Percentiles rank a stretch among this genome's conserved stretches.
Evolutionary conservation across 2,888 invertebrate species (phyloP).

Genomic region (Hecatera dysodea): DNA sequence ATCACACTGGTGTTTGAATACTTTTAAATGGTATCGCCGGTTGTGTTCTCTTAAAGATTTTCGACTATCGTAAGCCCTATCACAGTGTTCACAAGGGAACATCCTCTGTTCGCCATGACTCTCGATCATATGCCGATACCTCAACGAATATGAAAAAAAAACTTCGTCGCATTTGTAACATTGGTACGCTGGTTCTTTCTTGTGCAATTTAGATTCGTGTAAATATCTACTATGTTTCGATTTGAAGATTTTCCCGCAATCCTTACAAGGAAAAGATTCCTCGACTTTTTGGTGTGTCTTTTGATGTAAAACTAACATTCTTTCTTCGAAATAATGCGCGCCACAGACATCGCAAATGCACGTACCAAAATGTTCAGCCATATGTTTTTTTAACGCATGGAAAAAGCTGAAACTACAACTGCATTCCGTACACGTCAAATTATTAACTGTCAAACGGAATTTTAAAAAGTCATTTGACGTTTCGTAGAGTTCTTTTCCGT

Average conservation of each 20-base stretch:
- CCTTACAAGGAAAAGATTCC: conserved; percentile 86
- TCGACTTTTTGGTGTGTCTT: conserved; percentile 81
- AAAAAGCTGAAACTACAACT: conserved; percentile 76
- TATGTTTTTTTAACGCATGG: conserved; percentile 84
- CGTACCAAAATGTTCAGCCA: conserved; percentile 85
- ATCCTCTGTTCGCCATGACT: conserved; percentile 80
- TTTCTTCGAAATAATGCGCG: conserved; percentile 86
- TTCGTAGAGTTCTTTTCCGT: conserved; percentile 73
- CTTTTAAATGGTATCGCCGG: conserved; percentile 81
- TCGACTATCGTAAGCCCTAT: conserved; percentile 82
- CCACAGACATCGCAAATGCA: conserved; percentile 85
- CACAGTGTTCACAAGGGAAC: conserved; percentile 84
- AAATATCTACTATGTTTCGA: conserved; percentile 83
- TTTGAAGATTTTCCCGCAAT: conserved; percentile 86
- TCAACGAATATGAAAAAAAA: conserved; percentile 80
- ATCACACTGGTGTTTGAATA: conserved; percentile 88
- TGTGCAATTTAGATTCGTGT: conserved; percentile 81
- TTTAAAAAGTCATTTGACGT: conserved; percentile 79
- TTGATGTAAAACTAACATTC: conserved; percentile 84
- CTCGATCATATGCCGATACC: conserved; percentile 84
- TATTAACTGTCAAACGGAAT: conserved; percentile 76
- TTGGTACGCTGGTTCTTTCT: conserved; percentile 83
- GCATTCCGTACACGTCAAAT: conserved; percentile 79
- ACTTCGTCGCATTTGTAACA: conserved; percentile 85
- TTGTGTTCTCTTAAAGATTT: conserved; percentile 85